Conservation (phyloP, 2,797 vertebrate genomes). For the Zalophus californianus region DNA sequence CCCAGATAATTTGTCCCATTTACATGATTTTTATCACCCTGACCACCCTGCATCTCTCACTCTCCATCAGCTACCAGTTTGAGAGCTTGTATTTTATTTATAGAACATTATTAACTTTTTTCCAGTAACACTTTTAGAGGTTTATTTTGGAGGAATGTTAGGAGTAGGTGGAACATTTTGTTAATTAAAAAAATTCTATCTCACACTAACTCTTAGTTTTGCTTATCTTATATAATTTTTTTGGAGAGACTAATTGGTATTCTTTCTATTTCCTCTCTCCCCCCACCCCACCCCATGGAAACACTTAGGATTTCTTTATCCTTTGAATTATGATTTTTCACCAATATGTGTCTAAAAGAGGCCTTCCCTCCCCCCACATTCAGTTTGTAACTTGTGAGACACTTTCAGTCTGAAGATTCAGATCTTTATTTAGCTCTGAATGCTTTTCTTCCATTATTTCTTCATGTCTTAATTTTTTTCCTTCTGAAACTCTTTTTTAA, state of each 20-base stretch:
- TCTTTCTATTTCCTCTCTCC: fast-evolving
- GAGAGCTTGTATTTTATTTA: slow-evolving; percentile 6
- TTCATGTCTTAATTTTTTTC: neutral
- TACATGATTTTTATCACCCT: neutral
- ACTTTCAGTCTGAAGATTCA: slow-evolving; percentile 21
- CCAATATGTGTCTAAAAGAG: neutral
- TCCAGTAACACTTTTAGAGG: neutral
- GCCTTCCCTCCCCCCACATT: neutral
- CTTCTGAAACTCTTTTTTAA: neutral
- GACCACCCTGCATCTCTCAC: too few relatives aligned
- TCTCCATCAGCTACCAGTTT: neutral
- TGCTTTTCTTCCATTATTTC: slow-evolving; percentile 28
- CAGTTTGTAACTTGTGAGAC: neutral
- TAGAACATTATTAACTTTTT: neutral
- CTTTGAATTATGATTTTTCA: slow-evolving; percentile 14
- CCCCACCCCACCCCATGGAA: neutral
- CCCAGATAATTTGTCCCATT: neutral
- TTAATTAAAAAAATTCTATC: neutral
- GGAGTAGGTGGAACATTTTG: neutral
- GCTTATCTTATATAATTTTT: neutral
- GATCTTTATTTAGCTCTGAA: slow-evolving; percentile 17
- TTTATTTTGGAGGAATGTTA: slow-evolving; percentile 14
- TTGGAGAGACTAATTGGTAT: neutral
- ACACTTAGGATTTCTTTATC: neutral
- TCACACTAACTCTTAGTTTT: neutral